Evolutionary conservation across 1,140 invertebrate species (phyloP), one percentile per base, ranked within the genome.

Genomic region (Drosophila saltans): DNA sequence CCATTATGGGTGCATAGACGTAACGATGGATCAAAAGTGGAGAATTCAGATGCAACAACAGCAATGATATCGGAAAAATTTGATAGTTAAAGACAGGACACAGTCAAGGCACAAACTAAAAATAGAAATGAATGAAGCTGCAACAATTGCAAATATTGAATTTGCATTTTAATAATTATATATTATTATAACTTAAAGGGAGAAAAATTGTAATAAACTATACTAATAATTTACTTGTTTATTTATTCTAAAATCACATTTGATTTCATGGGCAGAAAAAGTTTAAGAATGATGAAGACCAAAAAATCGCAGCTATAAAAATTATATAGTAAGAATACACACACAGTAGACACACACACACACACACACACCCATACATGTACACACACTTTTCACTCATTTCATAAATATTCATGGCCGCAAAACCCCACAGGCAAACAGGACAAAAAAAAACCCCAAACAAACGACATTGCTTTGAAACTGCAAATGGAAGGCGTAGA

Each of bases 331-430:
- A 52, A 52, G 21, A 26, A 52, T 55, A n/a, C 8, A 30, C 4
- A 30, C 28, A 30, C 2, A 4, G 4, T 2, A 4, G 4, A 30
- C 28, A 30, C 16, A 71, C n/a, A 24, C 21, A 41, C n/a, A 36
- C 30, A 62, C 58, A 16, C 16, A 66, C 4, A 40, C 48, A 26
- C n/a, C 28, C 40, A 45, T 30, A 64, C 67, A 48, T 28, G 60
- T 9, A 24, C 28, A 43, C n/a, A 69, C 3, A 64, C 30, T 65
- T 65, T 65, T 11, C 65, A 58, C 26, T 55, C 41, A 60, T 75
- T 71, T 66, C 73, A 75, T 75, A 72, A 75, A 75, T 75, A 75
- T 75, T 72, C 73, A 75, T 75, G 62, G 73, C 55, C 64, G 66
- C 56, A 60, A 69, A 59, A 61, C 28, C 48, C 72, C 39, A 39